phyloP scores from a whole-genome alignment of 1,140 invertebrate species.

The Drosophila kurseongensis region DNA sequence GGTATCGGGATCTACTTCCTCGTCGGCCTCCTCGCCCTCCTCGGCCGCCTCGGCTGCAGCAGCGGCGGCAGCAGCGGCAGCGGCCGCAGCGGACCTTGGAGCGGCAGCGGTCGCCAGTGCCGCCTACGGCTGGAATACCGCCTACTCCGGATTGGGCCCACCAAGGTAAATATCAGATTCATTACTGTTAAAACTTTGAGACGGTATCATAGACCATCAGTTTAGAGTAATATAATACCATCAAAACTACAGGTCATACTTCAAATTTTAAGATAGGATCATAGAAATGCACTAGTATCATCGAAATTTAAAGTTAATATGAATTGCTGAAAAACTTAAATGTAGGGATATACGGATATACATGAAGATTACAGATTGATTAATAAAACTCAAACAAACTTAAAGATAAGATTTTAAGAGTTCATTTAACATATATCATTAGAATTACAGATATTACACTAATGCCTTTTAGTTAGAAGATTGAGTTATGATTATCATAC shows the following conservation, averaged over 20 bases:
- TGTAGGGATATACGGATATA: too few species aligned
- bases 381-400: too few species aligned
- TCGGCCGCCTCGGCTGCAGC: slow-evolving; percentile 45
- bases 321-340: too few species aligned
- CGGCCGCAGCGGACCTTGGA: slow-evolving; percentile 69
- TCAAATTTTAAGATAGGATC: background rate
- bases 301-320: too few species aligned
- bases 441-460: too few species aligned
- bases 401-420: background rate
- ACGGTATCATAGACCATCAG: too few species aligned
- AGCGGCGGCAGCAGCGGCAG: slow-evolving; percentile 63
- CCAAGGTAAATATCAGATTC: slow-evolving; percentile 62
- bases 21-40: slow-evolving; percentile 29
- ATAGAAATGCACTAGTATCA: too few species aligned
- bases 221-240: too few species aligned
- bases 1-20: slow-evolving; percentile 3
- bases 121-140: slow-evolving; percentile 78
- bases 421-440: too few species aligned
- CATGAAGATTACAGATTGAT: too few species aligned
- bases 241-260: background rate
- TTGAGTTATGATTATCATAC: background rate
- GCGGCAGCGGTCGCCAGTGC: slow-evolving; percentile 79
- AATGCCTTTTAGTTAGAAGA: background rate
- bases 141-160: slow-evolving; percentile 65
- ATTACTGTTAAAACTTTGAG: too few species aligned